Evolutionary conservation across 2,888 invertebrate species (phyloP).

Genomic region (Noctua comes): DNA sequence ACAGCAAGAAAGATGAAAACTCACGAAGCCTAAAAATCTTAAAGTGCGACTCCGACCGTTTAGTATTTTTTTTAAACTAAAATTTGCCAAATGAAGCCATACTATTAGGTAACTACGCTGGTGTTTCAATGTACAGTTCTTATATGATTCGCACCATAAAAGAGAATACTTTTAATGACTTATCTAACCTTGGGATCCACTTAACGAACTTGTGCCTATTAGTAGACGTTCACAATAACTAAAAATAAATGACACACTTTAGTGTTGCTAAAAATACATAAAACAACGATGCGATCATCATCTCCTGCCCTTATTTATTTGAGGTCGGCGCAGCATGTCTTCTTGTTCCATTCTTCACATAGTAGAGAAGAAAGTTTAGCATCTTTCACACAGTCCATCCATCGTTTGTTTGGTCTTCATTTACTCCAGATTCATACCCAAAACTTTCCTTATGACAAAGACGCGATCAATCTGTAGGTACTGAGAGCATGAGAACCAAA

Average conservation of each 20-base stretch:
- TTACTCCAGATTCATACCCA: background rate
- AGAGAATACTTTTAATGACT: constrained; percentile 15
- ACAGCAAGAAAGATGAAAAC: background rate
- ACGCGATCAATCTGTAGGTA: background rate
- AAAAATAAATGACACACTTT: constrained; percentile 2
- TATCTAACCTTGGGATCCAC: constrained; percentile 6
- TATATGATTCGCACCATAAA: background rate
- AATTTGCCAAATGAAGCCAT: background rate
- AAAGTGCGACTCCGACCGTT: background rate
- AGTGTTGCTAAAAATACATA: constrained; percentile 1
- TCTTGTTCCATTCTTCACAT: background rate
- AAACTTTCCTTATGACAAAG: background rate
- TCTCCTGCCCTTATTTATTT: background rate
- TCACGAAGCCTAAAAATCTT: background rate
- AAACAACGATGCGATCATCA: background rate
- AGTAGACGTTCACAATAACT: background rate
- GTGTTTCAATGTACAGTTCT: background rate
- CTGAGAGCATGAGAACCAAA: background rate
- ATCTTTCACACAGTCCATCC: background rate
- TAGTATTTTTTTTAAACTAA: background rate
- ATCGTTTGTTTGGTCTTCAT: background rate
- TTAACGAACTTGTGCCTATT: constrained; percentile 4
- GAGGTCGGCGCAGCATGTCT: background rate
- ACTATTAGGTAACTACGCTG: background rate
- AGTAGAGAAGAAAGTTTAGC: too few relatives aligned